These are phyloP conservation scores for Pachydiplax longipennis DNA, from an alignment of 2,888 invertebrate species.

Conservation along the genomic window DNA sequence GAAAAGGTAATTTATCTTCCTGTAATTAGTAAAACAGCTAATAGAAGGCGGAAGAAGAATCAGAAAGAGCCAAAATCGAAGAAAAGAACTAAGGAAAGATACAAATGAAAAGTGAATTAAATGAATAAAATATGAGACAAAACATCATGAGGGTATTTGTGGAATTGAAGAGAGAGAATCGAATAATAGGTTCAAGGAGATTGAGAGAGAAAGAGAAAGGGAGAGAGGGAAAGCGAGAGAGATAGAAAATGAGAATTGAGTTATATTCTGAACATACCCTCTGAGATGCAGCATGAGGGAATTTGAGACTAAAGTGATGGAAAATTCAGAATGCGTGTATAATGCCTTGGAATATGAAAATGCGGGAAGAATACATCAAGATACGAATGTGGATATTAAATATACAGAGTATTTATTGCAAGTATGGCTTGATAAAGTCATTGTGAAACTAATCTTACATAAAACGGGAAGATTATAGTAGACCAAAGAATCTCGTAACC, in stretches of 20 bases:
- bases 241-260: not conserved
- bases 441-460: too few relatives aligned
- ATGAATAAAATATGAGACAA: not conserved
- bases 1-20: too few relatives aligned
- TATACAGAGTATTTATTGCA: too few relatives aligned
- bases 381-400: not conserved
- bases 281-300: not conserved
- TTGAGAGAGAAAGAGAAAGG: not conserved
- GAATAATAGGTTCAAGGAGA: not conserved
- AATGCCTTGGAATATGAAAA: not conserved
- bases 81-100: not conserved
- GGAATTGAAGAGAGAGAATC: too few relatives aligned
- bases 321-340: not conserved
- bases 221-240: not conserved
- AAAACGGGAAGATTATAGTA: too few relatives aligned
- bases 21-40: too few relatives aligned
- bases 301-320: not conserved
- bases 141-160: too few relatives aligned
- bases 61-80: not conserved
- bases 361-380: not conserved
- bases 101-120: not conserved
- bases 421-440: too few relatives aligned
- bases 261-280: too few relatives aligned
- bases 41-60: not conserved
- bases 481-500: too few relatives aligned